These are phyloP conservation scores for Pammene aurita DNA, from an alignment of 2,888 invertebrate genomes.

Conservation along the genomic window DNA sequence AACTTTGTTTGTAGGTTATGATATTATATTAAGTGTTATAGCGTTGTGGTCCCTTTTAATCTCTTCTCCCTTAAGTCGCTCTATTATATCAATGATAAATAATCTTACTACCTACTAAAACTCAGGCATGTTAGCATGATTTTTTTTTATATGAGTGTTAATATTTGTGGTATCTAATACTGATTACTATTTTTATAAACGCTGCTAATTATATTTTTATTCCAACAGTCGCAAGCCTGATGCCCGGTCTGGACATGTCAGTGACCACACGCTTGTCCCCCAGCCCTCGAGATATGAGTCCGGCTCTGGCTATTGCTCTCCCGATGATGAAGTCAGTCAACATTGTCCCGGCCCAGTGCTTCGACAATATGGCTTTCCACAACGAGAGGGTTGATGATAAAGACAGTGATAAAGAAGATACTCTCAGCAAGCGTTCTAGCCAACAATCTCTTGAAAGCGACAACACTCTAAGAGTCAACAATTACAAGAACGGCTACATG, in stretches of 20 bases:
- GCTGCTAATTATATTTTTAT: conserved; percentile 45
- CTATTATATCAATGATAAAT: not conserved
- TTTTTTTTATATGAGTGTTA: conserved; percentile 12
- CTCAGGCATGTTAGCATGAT: conserved; percentile 37
- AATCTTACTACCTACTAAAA: conserved; percentile 6
- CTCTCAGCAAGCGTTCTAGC: conserved; percentile 60
- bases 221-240: conserved; percentile 77
- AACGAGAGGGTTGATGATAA: conserved; percentile 65
- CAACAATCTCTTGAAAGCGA: conserved; percentile 70
- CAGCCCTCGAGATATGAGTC: conserved; percentile 86
- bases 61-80: not conserved
- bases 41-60: conserved; percentile 13
- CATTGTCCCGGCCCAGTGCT: conserved; percentile 76
- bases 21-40: conserved; percentile 8
- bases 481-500: conserved; percentile 71
- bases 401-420: conserved; percentile 51
- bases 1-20: conserved; percentile 23
- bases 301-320: conserved; percentile 84
- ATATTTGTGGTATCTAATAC: conserved; percentile 43
- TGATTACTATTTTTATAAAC: conserved; percentile 53
- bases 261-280: conserved; percentile 86
- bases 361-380: conserved; percentile 79
- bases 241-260: conserved; percentile 84
- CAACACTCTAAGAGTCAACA: conserved; percentile 68
- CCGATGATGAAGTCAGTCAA: conserved; percentile 84